Base-by-base conservation (phyloP, 2,797 vertebrate genomes). In the Microctenopoma stevenorrisi region DNA sequence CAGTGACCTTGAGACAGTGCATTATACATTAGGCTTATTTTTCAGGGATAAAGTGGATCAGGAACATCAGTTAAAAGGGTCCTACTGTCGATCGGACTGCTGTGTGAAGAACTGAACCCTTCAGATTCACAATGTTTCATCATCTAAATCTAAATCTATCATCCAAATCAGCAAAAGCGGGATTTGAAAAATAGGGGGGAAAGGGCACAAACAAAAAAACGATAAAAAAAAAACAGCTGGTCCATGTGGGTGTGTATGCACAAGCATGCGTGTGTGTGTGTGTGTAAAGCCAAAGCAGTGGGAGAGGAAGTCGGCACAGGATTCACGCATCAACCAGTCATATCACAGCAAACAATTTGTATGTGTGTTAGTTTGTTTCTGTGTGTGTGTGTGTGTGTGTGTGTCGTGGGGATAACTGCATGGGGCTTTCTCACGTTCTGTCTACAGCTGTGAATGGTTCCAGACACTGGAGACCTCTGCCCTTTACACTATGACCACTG, bases 401-500 rank as follows among this genome's bases (percentile, higher is more conserved):
- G 63, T 85, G 85, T 89, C 81, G 68, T 86, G 88, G 87, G 88
- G 90, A 92, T 69, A 91, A 87, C 89, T 90, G 90, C 92, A 92
- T 87, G 76, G 76, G 83, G 83, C 87, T 88, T 94, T 94, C 92
- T 93, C 94, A 94, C 91, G 91, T 93, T 93, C 91, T 86, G 90
- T 92, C 93, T 91, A 93, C 92, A 94, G 91, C 89, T 91, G 91
- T 87, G 86, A 93, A 91, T 84, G 85, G 78, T 89, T 91, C 91
- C 87, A 88, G 91, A 91, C 88, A 89, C 85, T 83, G 78, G 40
- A 82, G 77, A 81, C 89, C 83, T 81, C 76, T 88, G 88, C 35
- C 90, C 89, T 92, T 86, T 85, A 84, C 81, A 86, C 84, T 62
- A 70, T 26, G 56, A 83, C 88, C 88, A 68, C 81, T 74, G 87